Evolutionary conservation across 2,888 invertebrate species (phyloP).

Genomic region (Atethmia centrago): DNA sequence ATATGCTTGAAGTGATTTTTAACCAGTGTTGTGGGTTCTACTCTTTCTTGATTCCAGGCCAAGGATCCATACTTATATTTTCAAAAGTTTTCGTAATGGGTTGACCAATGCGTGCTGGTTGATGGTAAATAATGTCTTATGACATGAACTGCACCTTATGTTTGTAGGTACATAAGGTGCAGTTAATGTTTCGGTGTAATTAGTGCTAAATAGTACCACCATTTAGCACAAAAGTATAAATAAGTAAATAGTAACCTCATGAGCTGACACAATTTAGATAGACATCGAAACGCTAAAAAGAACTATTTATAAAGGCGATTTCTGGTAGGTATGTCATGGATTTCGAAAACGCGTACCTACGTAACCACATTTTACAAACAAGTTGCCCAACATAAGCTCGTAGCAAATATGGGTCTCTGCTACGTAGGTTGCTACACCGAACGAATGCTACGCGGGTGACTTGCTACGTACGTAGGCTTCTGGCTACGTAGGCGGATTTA

Average conservation of each 20-base stretch:
- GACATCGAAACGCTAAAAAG: neutral
- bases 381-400: constrained; percentile 2
- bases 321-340: constrained; percentile 3
- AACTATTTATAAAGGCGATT: neutral
- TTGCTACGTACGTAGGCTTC: constrained; percentile 46
- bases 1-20: neutral
- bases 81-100: neutral
- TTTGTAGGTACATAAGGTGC: neutral
- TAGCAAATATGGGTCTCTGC: constrained; percentile 22
- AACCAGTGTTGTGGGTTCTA: neutral
- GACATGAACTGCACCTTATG: too few species aligned
- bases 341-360: neutral
- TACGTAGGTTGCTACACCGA: constrained; percentile 40
- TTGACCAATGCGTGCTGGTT: neutral
- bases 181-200: neutral
- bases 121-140: neutral
- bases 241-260: neutral
- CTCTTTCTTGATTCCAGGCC: neutral
- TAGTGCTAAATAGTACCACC: neutral
- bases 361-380: neutral
- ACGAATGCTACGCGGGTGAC: constrained; percentile 25
- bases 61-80: neutral
- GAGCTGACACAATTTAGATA: neutral
- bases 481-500: constrained; percentile 37
- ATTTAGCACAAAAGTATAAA: constrained; percentile 1